Percentiles rank a stretch among this genome's conserved stretches.
Conservation (phyloP, 2,113 vertebrate species). For the Chiloscyllium plagiosum region DNA sequence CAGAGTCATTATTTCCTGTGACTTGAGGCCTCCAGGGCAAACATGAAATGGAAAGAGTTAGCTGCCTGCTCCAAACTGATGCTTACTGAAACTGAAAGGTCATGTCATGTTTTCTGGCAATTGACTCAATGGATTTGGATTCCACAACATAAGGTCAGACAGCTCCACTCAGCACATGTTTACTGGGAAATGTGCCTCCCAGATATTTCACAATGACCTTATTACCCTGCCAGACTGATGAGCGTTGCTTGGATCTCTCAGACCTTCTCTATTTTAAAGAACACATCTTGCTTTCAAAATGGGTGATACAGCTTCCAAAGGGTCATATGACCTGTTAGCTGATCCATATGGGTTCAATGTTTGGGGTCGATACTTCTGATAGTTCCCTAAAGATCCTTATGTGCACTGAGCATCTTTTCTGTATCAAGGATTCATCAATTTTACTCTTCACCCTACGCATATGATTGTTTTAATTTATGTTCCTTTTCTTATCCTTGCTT, state of each 20-base stretch:
- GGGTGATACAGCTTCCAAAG: conserved; percentile 12
- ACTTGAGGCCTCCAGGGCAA: conserved; percentile 73
- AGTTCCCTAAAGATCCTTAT: not conserved
- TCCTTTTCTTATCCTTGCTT: not conserved
- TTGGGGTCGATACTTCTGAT: not conserved
- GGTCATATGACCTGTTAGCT: conserved; percentile 24
- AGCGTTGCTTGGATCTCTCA: conserved; percentile 63
- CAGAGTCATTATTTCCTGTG: conserved; percentile 86
- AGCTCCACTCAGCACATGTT: conserved; percentile 73
- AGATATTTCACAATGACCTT: conserved; percentile 91
- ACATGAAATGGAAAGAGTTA: conserved; percentile 80
- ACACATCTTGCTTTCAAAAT: conserved; percentile 35
- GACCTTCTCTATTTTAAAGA: conserved; percentile 40
- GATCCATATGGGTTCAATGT: not conserved
- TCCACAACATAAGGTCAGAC: conserved; percentile 79
- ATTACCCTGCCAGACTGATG: conserved; percentile 77
- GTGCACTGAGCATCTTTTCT: not conserved
- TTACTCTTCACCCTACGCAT: not conserved
- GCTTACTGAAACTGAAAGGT: conserved; percentile 94
- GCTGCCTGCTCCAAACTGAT: conserved; percentile 75
- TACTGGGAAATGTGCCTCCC: conserved; percentile 78
- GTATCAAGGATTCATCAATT: not conserved
- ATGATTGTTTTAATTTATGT: not conserved
- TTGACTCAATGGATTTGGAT: conserved; percentile 94
- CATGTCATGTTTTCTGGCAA: conserved; percentile 95